A percentile compares a stretch with the other conserved stretches of the same genome.
Evolutionary conservation across 2,888 invertebrate genomes (phyloP).

Genomic region (Latheticus oryzae): DNA sequence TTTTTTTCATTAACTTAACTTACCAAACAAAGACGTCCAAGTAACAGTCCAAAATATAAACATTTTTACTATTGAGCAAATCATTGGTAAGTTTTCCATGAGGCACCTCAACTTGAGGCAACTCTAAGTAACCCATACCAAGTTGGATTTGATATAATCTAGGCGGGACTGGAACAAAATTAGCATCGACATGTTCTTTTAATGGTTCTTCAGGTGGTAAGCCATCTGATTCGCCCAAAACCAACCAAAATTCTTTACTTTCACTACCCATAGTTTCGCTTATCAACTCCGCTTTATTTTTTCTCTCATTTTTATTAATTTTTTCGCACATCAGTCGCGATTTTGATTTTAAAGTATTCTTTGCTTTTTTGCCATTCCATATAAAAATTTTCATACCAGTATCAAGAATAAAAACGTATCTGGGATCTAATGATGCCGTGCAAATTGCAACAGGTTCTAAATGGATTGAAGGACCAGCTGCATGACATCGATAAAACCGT

Average conservation of each 20-base stretch:
- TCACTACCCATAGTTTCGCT: slow-evolving; percentile 87
- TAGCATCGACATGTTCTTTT: slow-evolving; percentile 77
- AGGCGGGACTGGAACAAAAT: slow-evolving; percentile 75
- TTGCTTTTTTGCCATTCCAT: slow-evolving; percentile 90
- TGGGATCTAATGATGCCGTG: slow-evolving; percentile 83
- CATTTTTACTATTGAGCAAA: slow-evolving; percentile 88
- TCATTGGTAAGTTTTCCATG: slow-evolving; percentile 81
- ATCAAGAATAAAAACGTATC: slow-evolving; percentile 93
- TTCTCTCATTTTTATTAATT: slow-evolving; percentile 98
- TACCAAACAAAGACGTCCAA: slow-evolving; percentile 96
- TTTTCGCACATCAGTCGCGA: slow-evolving; percentile 95
- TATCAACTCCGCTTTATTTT: slow-evolving; percentile 91
- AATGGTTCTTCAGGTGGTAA: slow-evolving; percentile 66
- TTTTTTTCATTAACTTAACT: slow-evolving; percentile 49
- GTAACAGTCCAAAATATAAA: slow-evolving; percentile 96
- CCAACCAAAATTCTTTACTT: slow-evolving; percentile 85
- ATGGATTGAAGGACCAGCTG: slow-evolving; percentile 87
- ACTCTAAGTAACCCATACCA: slow-evolving; percentile 98
- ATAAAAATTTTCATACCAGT: slow-evolving; percentile 86
- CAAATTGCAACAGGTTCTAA: slow-evolving; percentile 86
- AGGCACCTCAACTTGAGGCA: slow-evolving; percentile 90
- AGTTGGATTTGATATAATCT: slow-evolving; percentile 94
- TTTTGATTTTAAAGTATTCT: slow-evolving; percentile 90
- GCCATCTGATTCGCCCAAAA: slow-evolving; percentile 72
- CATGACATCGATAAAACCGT: slow-evolving; percentile 89